Evolutionary conservation across 1,140 invertebrate genomes (phyloP).

Genomic region (Phenacoccus solenopsis): DNA sequence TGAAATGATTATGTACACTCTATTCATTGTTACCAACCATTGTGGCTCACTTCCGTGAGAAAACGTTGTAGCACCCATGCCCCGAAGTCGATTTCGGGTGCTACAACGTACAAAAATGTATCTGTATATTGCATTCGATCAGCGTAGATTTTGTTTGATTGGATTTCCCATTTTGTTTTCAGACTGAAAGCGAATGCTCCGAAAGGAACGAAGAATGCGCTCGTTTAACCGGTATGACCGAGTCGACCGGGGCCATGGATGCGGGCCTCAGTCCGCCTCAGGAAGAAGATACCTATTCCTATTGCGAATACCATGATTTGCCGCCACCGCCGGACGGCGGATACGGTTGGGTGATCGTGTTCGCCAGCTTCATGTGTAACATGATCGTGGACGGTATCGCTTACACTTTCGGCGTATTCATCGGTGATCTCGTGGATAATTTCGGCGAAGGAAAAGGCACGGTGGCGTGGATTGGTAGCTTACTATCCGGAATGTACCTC

Average conservation of each 20-base stretch:
- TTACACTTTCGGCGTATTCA: conserved; percentile 84
- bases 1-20: no score
- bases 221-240: conserved; percentile 44
- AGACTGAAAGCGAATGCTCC: conserved; percentile 63
- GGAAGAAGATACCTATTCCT: conserved; percentile 53
- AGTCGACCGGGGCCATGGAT: conserved; percentile 41
- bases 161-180: conserved; percentile 36
- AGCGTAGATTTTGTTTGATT: not conserved
- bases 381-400: conserved; percentile 96
- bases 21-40: no score
- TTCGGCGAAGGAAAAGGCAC: conserved; percentile 78
- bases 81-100: no score
- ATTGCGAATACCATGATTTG: conserved; percentile 58
- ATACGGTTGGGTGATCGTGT: conserved; percentile 88
- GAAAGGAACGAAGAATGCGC: conserved; percentile 64
- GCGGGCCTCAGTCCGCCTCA: conserved; percentile 34
- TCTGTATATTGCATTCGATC: not conserved
- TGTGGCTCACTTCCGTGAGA: no score
- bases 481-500: conserved; percentile 87
- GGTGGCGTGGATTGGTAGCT: conserved; percentile 85
- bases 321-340: conserved; percentile 73
- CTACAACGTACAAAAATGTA: not conserved
- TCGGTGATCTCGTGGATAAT: conserved; percentile 62
- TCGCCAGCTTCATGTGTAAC: conserved; percentile 94
- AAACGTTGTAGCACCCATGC: no score